Evolutionary conservation across 1,140 invertebrate species (phyloP).

Genomic region (Cylas formicarius): DNA sequence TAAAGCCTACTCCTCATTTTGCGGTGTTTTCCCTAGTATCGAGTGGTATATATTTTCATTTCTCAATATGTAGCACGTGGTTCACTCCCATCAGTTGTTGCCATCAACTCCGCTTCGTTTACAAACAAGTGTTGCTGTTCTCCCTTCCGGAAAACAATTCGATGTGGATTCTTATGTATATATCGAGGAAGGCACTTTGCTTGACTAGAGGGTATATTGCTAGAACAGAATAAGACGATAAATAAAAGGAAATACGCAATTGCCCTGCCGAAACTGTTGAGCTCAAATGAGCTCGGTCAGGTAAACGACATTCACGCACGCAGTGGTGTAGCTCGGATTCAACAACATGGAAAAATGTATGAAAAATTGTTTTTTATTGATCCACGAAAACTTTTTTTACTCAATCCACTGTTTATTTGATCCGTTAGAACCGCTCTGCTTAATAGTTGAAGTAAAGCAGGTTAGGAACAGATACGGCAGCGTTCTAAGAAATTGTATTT

Average conservation of each 20-base stretch:
- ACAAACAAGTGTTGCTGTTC: slow-evolving; percentile 12
- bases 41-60: not conserved
- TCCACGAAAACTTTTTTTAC: too few relatives aligned
- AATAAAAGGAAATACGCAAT: slow-evolving; percentile 37
- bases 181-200: too few relatives aligned
- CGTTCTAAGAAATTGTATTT: too few relatives aligned
- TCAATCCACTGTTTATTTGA: too few relatives aligned
- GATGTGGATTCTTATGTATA: too few relatives aligned
- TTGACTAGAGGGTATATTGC: slow-evolving; percentile 17
- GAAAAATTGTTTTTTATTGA: too few relatives aligned
- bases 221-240: slow-evolving; percentile 34
- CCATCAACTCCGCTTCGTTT: slow-evolving; percentile 14
- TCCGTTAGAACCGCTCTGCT: too few relatives aligned
- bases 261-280: slow-evolving; percentile 17
- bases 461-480: too few relatives aligned
- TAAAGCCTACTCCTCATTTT: not conserved
- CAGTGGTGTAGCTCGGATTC: too few relatives aligned
- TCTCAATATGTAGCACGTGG: slow-evolving; percentile 15
- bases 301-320: too few relatives aligned
- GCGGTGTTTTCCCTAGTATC: not conserved
- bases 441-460: too few relatives aligned
- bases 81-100: slow-evolving; percentile 4
- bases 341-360: too few relatives aligned
- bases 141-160: slow-evolving; percentile 18
- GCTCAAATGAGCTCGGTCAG: slow-evolving; percentile 9